A percentile compares a stretch with the other conserved stretches of the same genome.
Conservation (phyloP, 2,797 vertebrate species). For the Lophotriccus pileatus region DNA sequence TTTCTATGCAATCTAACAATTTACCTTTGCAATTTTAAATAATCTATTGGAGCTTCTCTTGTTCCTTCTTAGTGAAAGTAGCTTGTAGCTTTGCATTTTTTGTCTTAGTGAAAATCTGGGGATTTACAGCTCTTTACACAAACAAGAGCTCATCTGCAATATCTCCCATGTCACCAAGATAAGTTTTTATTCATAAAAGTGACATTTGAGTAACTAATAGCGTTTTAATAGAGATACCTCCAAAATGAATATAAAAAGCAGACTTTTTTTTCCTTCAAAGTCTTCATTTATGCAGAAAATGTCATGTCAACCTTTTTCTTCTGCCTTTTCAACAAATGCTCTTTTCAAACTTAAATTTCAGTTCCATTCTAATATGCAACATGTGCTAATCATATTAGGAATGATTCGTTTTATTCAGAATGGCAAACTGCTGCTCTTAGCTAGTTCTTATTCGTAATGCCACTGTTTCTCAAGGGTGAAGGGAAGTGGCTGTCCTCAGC, state of each 20-base stretch:
- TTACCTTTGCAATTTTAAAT: background rate
- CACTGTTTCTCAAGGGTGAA: background rate
- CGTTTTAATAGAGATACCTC: constrained; percentile 24
- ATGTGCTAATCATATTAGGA: constrained; percentile 16
- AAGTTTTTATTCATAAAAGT: constrained; percentile 36
- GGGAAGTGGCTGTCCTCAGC: background rate
- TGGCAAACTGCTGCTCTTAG: background rate
- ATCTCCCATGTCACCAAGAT: background rate
- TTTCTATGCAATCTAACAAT: background rate
- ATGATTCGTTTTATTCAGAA: constrained; percentile 41
- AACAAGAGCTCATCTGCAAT: constrained; percentile 41
- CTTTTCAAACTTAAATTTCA: constrained; percentile 48
- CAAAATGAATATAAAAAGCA: constrained; percentile 33
- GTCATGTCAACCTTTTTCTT: constrained; percentile 49
- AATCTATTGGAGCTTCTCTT: background rate
- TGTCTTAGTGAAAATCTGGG: background rate
- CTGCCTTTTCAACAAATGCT: constrained; percentile 23
- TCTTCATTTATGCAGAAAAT: constrained; percentile 45
- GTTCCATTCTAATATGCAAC: background rate
- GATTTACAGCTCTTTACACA: constrained; percentile 27
- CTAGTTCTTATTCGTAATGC: background rate
- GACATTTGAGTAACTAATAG: constrained; percentile 39
- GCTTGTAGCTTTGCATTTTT: background rate
- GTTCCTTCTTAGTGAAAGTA: background rate
- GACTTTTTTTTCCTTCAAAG: constrained; percentile 6